Evolutionary conservation across 2,113 vertebrate genomes (phyloP).

Genomic region (Otis tarda): DNA sequence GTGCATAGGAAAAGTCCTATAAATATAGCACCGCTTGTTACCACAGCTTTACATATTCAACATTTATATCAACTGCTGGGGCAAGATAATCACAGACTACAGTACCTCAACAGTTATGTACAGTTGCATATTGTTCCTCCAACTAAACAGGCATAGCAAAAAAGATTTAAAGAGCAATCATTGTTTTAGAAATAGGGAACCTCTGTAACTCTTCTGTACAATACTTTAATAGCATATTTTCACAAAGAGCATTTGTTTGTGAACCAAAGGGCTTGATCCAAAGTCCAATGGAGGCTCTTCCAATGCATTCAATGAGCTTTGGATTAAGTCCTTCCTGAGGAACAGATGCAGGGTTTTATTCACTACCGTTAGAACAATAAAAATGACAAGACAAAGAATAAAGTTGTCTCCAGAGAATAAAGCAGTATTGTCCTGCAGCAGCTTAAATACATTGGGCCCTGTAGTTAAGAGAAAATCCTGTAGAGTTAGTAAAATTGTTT

Average conservation of each 20-base stretch:
- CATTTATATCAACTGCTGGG: not conserved
- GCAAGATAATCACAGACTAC: not conserved
- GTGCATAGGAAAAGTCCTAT: not conserved
- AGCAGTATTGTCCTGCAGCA: not conserved
- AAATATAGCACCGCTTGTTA: not conserved
- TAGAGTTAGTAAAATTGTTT: slow-evolving; percentile 1
- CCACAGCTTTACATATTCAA: not conserved
- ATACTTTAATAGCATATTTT: slow-evolving; percentile 9
- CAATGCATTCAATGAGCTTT: slow-evolving; percentile 33
- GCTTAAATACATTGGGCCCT: slow-evolving; percentile 12
- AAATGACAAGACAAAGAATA: slow-evolving; percentile 44
- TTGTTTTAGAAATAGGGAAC: slow-evolving; percentile 27
- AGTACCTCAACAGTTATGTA: not conserved
- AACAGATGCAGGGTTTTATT: slow-evolving; percentile 56
- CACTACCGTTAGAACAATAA: slow-evolving; percentile 24
- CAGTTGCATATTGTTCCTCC: not conserved
- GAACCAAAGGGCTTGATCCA: slow-evolving; percentile 31
- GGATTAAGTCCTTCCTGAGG: slow-evolving; percentile 59
- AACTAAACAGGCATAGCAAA: not conserved
- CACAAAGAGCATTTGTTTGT: slow-evolving; percentile 46
- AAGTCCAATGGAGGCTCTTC: slow-evolving; percentile 19
- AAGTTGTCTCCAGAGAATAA: slow-evolving; percentile 36
- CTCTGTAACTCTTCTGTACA: slow-evolving; percentile 14
- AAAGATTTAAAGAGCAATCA: slow-evolving; percentile 5
- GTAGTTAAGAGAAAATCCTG: not conserved